Percentiles rank a stretch among this genome's conserved stretches.
Evolutionary conservation across 2,888 invertebrate species (phyloP).

Genomic region (Oscheius myriophilus): DNA sequence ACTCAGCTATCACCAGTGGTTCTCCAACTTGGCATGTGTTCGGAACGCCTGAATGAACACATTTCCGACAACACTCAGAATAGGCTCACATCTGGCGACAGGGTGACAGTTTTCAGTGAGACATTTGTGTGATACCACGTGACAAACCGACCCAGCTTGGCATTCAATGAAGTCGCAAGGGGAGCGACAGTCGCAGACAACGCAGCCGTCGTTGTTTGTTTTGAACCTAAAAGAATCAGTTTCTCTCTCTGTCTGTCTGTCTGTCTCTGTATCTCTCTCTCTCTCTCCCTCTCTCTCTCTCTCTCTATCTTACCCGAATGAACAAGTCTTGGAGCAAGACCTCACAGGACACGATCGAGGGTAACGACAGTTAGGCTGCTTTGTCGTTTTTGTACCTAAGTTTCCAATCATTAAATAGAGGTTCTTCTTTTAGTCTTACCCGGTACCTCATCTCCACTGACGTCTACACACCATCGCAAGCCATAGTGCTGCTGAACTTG

Average conservation of each 20-base stretch:
- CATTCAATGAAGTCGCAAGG: slow-evolving; percentile 60
- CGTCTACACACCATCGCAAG: slow-evolving; percentile 65
- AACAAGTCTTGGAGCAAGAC: slow-evolving; percentile 53
- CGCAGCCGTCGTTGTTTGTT: slow-evolving; percentile 62
- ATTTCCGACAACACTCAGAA: too few species aligned
- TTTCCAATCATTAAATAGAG: too few species aligned
- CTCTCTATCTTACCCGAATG: slow-evolving; percentile 38
- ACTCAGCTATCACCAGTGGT: slow-evolving; percentile 47
- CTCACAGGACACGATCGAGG: slow-evolving; percentile 52
- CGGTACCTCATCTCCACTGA: slow-evolving; percentile 54
- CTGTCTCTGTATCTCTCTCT: too few species aligned
- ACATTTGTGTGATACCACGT: slow-evolving; percentile 52
- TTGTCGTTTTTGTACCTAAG: slow-evolving; percentile 43
- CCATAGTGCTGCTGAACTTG: slow-evolving; percentile 56
- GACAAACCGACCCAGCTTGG: slow-evolving; percentile 59
- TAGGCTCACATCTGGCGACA: slow-evolving; percentile 52
- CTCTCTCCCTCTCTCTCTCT: not conserved
- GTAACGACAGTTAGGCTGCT: slow-evolving; percentile 51
- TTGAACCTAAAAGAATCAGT: slow-evolving; percentile 32
- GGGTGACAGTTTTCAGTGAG: slow-evolving; percentile 42
- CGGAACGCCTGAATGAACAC: slow-evolving; percentile 53
- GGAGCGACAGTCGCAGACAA: slow-evolving; percentile 58
- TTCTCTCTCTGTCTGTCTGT: too few species aligned
- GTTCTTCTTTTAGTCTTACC: too few species aligned
- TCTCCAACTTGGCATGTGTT: slow-evolving; percentile 59